phyloP scores from a whole-genome alignment of 2,113 vertebrate genomes.

The Prietella phreatophila region DNA sequence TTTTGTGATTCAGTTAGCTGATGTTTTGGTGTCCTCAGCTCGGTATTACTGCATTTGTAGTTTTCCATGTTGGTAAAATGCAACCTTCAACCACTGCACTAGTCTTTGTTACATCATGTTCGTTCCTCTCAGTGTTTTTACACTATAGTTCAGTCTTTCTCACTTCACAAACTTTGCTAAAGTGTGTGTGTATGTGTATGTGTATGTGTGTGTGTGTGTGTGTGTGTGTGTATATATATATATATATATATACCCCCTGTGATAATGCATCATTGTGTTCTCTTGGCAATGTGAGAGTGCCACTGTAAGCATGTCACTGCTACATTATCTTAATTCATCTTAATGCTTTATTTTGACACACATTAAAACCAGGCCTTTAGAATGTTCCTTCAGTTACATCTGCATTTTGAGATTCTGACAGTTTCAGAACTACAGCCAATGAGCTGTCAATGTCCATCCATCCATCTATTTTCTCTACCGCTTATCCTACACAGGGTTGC shows the following conservation, averaged over 20 bases:
- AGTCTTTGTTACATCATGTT: not conserved
- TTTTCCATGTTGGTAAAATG: not conserved
- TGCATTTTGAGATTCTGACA: conserved; percentile 6
- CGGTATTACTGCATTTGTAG: not conserved
- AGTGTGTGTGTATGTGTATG: not conserved
- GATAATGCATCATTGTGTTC: not conserved
- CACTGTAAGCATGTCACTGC: not conserved
- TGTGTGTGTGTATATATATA: too few species aligned
- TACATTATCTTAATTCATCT: not conserved
- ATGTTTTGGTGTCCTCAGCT: not conserved
- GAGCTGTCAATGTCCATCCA: not conserved
- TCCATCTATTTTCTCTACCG: too few species aligned
- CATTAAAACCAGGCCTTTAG: not conserved
- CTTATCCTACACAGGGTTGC: too few species aligned
- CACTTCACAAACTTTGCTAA: not conserved
- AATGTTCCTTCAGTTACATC: not conserved
- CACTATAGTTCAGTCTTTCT: not conserved
- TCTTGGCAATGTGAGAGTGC: not conserved
- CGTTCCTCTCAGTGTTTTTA: not conserved
- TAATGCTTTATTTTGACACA: conserved; percentile 5
- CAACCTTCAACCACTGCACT: not conserved
- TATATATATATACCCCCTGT: not conserved
- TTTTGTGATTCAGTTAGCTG: not conserved
- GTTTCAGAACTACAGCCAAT: not conserved
- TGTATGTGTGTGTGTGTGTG: too few species aligned